Base-by-base conservation (phyloP, 1,140 invertebrate genomes). In the Hylyphantes graminicola region DNA sequence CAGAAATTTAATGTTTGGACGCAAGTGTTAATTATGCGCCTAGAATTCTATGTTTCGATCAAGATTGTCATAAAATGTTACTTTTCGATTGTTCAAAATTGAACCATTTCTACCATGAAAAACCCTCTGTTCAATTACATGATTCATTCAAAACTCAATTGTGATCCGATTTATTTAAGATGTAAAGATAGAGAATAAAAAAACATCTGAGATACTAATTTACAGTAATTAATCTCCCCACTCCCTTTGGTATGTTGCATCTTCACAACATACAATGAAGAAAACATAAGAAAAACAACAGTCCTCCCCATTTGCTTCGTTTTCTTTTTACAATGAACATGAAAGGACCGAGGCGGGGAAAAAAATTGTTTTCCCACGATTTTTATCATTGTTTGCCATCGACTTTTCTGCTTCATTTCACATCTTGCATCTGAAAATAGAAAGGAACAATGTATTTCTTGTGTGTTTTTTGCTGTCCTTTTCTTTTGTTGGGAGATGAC, bases 281-380 rank as follows among this genome's bases (percentile, higher is more conserved):
- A 57, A n/a, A 15, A 50, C 0, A 11, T 35, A 17, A n/a, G 19
- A 53, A 76, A 63, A 76, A 53, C 57, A 64, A 76, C 74, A n/a
- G 72, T 74, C 17, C 67, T 70, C 67, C 53, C 53, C 53, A 70
- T 70, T 51, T 51, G 53, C 53, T 70, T 54, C 55, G 19, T 55
- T 74, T 59, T 74, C 72, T 74, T 74, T 74, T 74, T 59, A 21
- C n/a, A n/a, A 53, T 17, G 19, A 48, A 74, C 53, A 59, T 54
- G 54, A 61, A 13, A 76, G 48, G 35, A 35, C 35, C 35, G 1
- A 35, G 35, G 35, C 9, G 74, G 12, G 15, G 21, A 54, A 76
- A 59, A 76, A 51, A 63, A 64, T 76, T 76, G 48, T 64, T 63
- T 76, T 76, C 74, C 74, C 74, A 76, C 74, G 74, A 76, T 76